A percentile compares a stretch with the other conserved stretches of the same genome.
Evolutionary conservation across 2,797 vertebrate genomes (phyloP).

Genomic region (Pagetopsis macropterus): DNA sequence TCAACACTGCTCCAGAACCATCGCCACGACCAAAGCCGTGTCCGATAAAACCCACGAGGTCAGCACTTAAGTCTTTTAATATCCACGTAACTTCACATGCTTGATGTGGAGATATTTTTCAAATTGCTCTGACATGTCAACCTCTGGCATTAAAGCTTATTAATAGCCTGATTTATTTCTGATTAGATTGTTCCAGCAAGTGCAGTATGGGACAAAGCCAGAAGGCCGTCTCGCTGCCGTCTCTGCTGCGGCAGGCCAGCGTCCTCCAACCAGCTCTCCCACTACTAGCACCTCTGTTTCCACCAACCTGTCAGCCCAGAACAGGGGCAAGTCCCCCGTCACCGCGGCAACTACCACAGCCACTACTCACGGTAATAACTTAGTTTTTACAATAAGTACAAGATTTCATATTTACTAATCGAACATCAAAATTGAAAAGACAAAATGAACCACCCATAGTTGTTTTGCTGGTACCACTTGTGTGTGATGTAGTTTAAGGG

Average conservation of each 20-base stretch:
- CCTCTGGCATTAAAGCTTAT: background rate
- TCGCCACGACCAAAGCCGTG: slow-evolving; percentile 84
- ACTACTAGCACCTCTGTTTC: slow-evolving; percentile 72
- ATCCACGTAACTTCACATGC: too few relatives aligned
- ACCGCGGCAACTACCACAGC: slow-evolving; percentile 81
- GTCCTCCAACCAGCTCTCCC: slow-evolving; percentile 70
- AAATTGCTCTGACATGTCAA: slow-evolving; percentile 6
- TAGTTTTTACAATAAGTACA: slow-evolving; percentile 7
- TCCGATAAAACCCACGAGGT: slow-evolving; percentile 94
- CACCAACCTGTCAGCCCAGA: slow-evolving; percentile 69
- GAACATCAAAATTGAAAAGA: slow-evolving; percentile 17
- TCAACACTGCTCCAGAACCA: slow-evolving; percentile 86
- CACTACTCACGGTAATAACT: slow-evolving; percentile 85
- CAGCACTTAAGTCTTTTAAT: background rate
- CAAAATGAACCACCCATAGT: background rate
- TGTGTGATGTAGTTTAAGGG: background rate
- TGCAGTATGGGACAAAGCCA: slow-evolving; percentile 93
- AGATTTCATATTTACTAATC: slow-evolving; percentile 1
- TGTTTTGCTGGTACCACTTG: background rate
- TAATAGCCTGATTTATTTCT: background rate
- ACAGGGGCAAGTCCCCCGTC: slow-evolving; percentile 81
- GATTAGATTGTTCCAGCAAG: slow-evolving; percentile 90
- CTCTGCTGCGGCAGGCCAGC: slow-evolving; percentile 71
- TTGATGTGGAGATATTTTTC: too few relatives aligned
- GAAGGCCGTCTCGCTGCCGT: slow-evolving; percentile 89